phyloP scores from a whole-genome alignment of 2,113 vertebrate genomes.

The Sakesphorus luctuosus region DNA sequence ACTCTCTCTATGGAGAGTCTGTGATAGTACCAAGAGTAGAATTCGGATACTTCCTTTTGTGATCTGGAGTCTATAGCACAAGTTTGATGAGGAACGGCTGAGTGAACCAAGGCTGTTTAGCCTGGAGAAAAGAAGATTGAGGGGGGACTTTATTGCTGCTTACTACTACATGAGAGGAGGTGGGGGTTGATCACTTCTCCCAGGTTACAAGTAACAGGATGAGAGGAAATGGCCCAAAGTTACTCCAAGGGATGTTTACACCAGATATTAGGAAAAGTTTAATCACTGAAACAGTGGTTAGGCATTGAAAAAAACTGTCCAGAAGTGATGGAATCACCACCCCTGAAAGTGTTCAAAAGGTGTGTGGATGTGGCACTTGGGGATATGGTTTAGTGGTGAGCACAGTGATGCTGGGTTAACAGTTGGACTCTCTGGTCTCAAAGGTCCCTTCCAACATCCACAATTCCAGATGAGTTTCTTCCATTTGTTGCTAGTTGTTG shows the following conservation, averaged over 20 bases:
- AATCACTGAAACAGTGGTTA: background rate
- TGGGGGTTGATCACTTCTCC: background rate
- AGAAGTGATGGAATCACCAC: background rate
- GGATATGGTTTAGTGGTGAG: background rate
- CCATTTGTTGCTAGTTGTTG: background rate
- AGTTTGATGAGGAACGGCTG: background rate
- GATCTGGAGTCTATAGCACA: background rate
- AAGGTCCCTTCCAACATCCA: background rate
- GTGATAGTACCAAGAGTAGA: background rate
- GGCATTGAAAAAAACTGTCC: background rate
- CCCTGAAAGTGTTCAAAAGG: background rate
- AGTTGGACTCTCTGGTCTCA: background rate
- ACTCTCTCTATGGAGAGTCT: background rate
- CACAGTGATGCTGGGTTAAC: fast-evolving
- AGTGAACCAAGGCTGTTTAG: background rate
- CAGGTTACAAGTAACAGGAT: background rate
- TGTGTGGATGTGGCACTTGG: background rate
- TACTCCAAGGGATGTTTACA: background rate
- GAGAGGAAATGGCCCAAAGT: background rate
- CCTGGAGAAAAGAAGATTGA: background rate
- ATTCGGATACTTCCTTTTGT: background rate
- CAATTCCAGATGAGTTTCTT: background rate
- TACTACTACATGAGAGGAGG: background rate
- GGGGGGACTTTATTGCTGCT: background rate
- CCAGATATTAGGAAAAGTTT: background rate